A percentile compares a stretch with the other conserved stretches of the same genome.
Conservation (phyloP, 2,888 invertebrate species). For the Amphimallon solstitiale region DNA sequence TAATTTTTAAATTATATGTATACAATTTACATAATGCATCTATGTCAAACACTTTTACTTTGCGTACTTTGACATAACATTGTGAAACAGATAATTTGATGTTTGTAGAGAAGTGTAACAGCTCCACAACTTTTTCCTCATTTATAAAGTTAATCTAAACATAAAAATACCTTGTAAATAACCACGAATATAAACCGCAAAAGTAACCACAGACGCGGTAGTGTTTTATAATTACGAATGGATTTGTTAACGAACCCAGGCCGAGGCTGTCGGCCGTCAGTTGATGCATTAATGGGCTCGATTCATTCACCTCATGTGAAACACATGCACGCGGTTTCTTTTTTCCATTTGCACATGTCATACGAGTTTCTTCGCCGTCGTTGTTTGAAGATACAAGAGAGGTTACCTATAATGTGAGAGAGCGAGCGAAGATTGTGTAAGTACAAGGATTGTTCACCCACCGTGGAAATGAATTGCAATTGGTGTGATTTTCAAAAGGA, state of each 20-base stretch:
- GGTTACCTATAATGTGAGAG: not conserved
- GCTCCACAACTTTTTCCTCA: too few relatives aligned
- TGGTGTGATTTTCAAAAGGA: slow-evolving; percentile 25
- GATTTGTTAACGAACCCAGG: not conserved
- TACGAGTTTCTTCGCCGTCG: not conserved
- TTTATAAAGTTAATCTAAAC: too few relatives aligned
- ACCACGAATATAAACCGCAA: not conserved
- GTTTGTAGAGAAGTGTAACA: too few relatives aligned
- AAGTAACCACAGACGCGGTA: slow-evolving; percentile 6
- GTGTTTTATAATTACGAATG: not conserved
- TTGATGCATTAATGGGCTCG: slow-evolving; percentile 13
- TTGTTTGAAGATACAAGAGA: not conserved
- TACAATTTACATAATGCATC: too few relatives aligned
- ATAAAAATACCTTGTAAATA: too few relatives aligned
- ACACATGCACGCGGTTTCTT: slow-evolving; percentile 4
- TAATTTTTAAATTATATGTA: too few relatives aligned
- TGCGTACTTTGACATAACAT: too few relatives aligned
- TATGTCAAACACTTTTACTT: too few relatives aligned
- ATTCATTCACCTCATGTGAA: slow-evolving; percentile 27
- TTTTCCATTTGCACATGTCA: not conserved
- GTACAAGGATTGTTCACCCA: not conserved
- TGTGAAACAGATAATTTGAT: too few relatives aligned
- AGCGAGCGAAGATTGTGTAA: not conserved
- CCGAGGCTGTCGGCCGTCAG: not conserved
- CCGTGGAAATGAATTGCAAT: slow-evolving; percentile 13